These are phyloP conservation scores for Hippocampus kuda DNA, from an alignment of 2,797 vertebrate species.

Conservation along the genomic window DNA sequence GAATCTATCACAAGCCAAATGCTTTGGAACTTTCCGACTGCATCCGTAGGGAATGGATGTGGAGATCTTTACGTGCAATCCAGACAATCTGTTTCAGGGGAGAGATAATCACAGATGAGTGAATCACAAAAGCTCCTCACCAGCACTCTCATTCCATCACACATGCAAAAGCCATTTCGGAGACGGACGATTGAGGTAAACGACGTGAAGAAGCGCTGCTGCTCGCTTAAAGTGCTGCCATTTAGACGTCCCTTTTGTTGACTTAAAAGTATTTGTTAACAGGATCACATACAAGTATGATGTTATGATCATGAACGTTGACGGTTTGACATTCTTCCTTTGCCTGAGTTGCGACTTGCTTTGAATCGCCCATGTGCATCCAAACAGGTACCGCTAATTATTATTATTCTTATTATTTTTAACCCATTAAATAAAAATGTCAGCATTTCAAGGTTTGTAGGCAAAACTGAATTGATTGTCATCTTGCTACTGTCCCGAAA, in stretches of 20 bases:
- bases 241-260: neutral
- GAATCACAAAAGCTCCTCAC: constrained; percentile 20
- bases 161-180: constrained; percentile 4
- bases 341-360: neutral
- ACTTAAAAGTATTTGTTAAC: neutral
- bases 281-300: neutral
- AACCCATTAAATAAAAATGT: too few relatives aligned
- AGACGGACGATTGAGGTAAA: constrained; percentile 7
- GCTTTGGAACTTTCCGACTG: constrained; percentile 18
- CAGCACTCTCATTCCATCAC: constrained; percentile 18
- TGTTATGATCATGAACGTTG: neutral
- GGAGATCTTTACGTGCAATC: constrained; percentile 8
- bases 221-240: neutral
- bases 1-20: constrained; percentile 31
- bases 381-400: neutral
- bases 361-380: neutral
- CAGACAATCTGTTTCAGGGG: constrained; percentile 11
- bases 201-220: constrained; percentile 12
- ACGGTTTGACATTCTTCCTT: neutral
- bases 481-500: neutral
- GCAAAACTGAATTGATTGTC: too few relatives aligned
- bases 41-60: constrained; percentile 4
- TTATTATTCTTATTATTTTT: too few relatives aligned
- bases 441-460: too few relatives aligned
- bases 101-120: constrained; percentile 24